Evolutionary conservation across 2,888 invertebrate genomes (phyloP).

Genomic region (Dryocosmus kuriphilus): DNA sequence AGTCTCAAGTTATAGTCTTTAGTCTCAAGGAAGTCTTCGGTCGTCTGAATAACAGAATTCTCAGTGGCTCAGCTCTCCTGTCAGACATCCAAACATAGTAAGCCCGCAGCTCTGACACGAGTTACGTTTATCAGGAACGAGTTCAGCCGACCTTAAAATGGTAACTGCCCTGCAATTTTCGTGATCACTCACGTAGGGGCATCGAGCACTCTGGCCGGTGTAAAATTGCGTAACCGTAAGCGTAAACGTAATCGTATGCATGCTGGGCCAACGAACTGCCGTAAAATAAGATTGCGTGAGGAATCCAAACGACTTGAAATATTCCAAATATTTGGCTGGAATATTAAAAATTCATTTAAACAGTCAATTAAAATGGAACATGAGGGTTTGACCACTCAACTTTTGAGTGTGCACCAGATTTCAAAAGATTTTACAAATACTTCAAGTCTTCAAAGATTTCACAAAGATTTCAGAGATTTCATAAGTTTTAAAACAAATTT

Average conservation of each 20-base stretch:
- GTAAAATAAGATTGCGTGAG: conserved; percentile 10
- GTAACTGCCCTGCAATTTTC: conserved; percentile 30
- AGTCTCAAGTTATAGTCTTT: too few relatives aligned
- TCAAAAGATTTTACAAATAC: too few relatives aligned
- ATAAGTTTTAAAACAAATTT: too few relatives aligned
- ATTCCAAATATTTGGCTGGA: background rate
- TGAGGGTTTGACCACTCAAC: too few relatives aligned
- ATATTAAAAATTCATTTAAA: background rate
- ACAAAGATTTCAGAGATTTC: too few relatives aligned
- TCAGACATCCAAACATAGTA: background rate
- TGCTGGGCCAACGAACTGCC: conserved; percentile 20
- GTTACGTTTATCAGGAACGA: conserved; percentile 50
- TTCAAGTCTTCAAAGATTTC: too few relatives aligned
- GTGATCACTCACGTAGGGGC: conserved; percentile 31
- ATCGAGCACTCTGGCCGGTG: background rate
- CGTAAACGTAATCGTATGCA: conserved; percentile 28
- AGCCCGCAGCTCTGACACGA: conserved; percentile 38
- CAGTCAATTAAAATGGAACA: too few relatives aligned
- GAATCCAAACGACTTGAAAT: background rate
- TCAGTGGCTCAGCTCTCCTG: too few relatives aligned
- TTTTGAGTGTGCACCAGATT: too few relatives aligned
- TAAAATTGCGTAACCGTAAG: conserved; percentile 33
- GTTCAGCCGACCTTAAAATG: conserved; percentile 48
- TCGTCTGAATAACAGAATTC: too few relatives aligned
- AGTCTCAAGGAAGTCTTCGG: too few relatives aligned